Base-by-base conservation (phyloP, 2,797 vertebrate genomes). In the Syngnathus rostellatus region DNA sequence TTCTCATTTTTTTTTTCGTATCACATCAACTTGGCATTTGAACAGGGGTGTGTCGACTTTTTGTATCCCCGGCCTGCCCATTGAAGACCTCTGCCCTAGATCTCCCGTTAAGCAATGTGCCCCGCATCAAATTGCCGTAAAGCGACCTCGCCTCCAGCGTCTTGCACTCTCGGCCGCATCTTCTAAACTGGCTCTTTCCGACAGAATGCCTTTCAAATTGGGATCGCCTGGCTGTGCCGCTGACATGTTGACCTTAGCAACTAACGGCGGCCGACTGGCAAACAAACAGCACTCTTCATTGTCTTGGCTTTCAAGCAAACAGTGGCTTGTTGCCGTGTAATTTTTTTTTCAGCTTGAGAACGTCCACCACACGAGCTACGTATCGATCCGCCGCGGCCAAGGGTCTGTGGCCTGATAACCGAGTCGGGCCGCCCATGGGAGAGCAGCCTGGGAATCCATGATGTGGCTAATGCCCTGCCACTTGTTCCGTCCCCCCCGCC, bases 391-490 rank as follows among this genome's bases (percentile, higher is more conserved):
- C 77, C 81, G 31, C 31, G 84, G 84, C 85, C 83, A 81, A 12
- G 85, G 86, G 84, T 81, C 85, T 87, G 83, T 84, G 81, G 86
- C 83, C 81, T 83, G 85, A 87, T 85, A 85, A 85, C 88, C 83
- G 84, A 75, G 81, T 46, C 65, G 69, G 70, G 77, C 76, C 74
- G 82, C 87, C 84, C 85, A 76, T 67, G 81, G 84, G 86, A 83
- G 83, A 89, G 87, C 81, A 80, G 85, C 84, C 87, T 82, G 80
- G 76, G 79, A 90, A 87, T 83, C 86, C 82, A 88, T 89, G 89
- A 89, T 90, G 88, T 89, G 86, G 83, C 85, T 90, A 90, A 89
- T 89, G 81, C 86, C 81, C 85, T 89, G 90, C 88, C 90, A 90
- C 87, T 89, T 86, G 81, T 80, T 81, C 69, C 50, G 67, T 68